phyloP scores from a whole-genome alignment of 1,140 invertebrate genomes.

The Pseudomyrmex pallidus region DNA sequence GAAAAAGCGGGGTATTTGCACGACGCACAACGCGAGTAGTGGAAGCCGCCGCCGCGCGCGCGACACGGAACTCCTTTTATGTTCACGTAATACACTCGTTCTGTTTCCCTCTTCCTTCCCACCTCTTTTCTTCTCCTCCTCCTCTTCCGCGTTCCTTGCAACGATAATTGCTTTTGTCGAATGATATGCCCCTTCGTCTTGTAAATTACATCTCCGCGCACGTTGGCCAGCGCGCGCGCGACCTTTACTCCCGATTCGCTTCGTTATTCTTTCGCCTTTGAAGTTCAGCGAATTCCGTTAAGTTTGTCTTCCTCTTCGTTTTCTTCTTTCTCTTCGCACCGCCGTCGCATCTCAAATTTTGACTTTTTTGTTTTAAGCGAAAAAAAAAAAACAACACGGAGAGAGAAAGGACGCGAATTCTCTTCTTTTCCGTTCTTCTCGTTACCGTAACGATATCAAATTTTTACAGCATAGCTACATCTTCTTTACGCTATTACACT shows the following conservation, averaged over 20 bases:
- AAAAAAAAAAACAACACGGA: background rate
- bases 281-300: constrained; percentile 33
- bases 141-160: constrained; percentile 10
- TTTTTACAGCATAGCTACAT: background rate
- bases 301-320: constrained; percentile 8
- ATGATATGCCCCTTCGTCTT: constrained; percentile 53
- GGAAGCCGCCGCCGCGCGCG: constrained; percentile 18
- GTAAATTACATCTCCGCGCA: constrained; percentile 56
- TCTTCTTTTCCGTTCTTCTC: background rate
- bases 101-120: constrained; percentile 10
- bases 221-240: constrained; percentile 1
- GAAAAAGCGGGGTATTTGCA: constrained; percentile 42
- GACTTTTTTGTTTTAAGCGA: background rate
- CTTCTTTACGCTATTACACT: constrained; percentile 22
- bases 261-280: constrained; percentile 54
- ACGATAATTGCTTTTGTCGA: constrained; percentile 60
- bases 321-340: constrained; percentile 28
- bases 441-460: constrained; percentile 17
- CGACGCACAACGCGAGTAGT: constrained; percentile 29
- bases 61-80: constrained; percentile 51
- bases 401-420: background rate
- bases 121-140: background rate
- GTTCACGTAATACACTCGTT: constrained; percentile 50
- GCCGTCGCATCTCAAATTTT: constrained; percentile 45
- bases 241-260: constrained; percentile 54